Evolutionary conservation across 2,888 invertebrate genomes (phyloP).

Genomic region (Carabus problematicus): DNA sequence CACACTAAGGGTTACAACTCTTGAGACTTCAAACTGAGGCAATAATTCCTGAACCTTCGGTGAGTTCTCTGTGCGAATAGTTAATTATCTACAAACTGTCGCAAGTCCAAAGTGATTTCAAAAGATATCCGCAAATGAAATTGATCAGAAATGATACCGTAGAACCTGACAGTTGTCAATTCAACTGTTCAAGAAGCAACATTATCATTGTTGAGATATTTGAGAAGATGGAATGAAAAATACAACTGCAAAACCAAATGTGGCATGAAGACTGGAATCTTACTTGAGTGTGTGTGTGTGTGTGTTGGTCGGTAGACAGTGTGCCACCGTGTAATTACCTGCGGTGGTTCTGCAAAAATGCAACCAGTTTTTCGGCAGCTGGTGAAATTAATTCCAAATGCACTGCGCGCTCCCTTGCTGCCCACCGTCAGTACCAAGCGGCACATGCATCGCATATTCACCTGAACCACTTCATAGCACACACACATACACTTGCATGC

Average conservation of each 20-base stretch:
- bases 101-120: too few species aligned
- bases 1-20: too few species aligned
- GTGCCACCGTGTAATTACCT: conserved; percentile 37
- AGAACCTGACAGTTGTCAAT: conserved; percentile 14
- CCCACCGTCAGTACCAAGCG: conserved; percentile 15
- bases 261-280: too few species aligned
- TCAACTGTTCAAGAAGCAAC: not conserved
- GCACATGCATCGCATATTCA: conserved; percentile 7
- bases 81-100: conserved; percentile 19
- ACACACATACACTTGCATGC: not conserved
- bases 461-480: not conserved
- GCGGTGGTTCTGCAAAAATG: conserved; percentile 35
- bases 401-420: conserved; percentile 19
- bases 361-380: conserved; percentile 40
- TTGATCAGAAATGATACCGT: too few species aligned
- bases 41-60: not conserved
- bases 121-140: too few species aligned
- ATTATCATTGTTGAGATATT: too few species aligned
- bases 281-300: too few species aligned
- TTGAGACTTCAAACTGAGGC: too few species aligned
- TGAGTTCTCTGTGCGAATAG: too few species aligned
- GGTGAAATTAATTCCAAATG: conserved; percentile 37
- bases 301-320: conserved; percentile 14
- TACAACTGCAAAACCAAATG: too few species aligned
- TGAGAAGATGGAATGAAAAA: too few species aligned